phyloP scores from a whole-genome alignment of 2,888 invertebrate species.

The Meta bourneti region DNA sequence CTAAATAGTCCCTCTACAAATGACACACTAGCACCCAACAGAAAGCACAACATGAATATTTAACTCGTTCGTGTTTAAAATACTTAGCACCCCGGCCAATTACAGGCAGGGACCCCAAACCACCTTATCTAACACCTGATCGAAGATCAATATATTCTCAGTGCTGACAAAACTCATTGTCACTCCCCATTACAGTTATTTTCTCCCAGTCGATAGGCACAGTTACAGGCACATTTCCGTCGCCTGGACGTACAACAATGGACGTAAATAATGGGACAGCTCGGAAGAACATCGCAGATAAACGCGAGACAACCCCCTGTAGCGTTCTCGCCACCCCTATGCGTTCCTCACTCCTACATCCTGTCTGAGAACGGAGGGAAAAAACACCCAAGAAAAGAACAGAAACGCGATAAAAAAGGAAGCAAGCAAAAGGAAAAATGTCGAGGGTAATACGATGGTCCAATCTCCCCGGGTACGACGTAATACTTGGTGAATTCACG shows the following conservation, averaged over 20 bases:
- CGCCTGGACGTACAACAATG: neutral
- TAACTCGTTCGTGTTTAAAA: neutral
- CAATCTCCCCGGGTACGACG: neutral
- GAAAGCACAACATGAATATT: neutral
- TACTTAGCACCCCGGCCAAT: neutral
- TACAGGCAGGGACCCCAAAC: neutral
- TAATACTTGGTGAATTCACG: neutral
- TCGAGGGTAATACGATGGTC: neutral
- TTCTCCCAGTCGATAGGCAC: neutral
- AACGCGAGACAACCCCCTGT: neutral
- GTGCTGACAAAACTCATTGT: neutral
- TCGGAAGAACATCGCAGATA: constrained; percentile 14
- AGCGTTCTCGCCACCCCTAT: too few species aligned
- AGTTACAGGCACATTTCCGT: neutral
- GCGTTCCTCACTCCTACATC: neutral
- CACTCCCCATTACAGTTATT: neutral
- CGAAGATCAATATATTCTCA: neutral
- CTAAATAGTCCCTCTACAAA: too few species aligned
- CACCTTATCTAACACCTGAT: neutral
- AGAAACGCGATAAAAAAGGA: neutral
- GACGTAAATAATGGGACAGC: constrained; percentile 6
- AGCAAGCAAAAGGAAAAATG: neutral
- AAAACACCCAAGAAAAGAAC: neutral
- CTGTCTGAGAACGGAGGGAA: neutral
- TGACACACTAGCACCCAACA: too few species aligned